Conservation (phyloP, 2,888 invertebrate species). For the Idaea aversata region DNA sequence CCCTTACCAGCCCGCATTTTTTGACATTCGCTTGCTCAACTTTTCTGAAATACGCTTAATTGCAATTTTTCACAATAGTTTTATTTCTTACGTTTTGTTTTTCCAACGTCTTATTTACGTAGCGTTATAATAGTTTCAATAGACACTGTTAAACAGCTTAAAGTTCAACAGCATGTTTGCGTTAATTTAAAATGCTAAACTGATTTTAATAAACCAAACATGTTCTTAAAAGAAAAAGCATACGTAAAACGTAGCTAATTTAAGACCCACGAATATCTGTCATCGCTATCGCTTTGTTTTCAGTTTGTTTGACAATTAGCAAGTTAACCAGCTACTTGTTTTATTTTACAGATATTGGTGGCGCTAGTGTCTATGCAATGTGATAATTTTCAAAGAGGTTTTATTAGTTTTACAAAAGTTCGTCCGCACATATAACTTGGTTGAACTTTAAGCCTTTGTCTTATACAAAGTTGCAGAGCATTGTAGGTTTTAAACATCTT, state of each 20-base stretch:
- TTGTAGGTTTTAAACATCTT: neutral
- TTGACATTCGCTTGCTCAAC: no score
- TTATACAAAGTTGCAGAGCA: neutral
- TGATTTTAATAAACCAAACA: neutral
- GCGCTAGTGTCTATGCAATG: neutral
- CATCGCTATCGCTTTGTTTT: constrained; percentile 14
- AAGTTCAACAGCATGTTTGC: neutral
- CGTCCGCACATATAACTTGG: neutral
- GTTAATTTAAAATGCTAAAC: neutral
- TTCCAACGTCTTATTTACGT: no score
- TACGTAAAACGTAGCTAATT: constrained; percentile 6
- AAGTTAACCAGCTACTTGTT: constrained; percentile 1
- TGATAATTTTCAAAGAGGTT: neutral
- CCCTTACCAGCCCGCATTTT: no score
- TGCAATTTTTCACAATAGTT: no score
- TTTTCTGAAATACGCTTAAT: no score
- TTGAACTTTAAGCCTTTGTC: neutral
- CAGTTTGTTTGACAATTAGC: neutral
- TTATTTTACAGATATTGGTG: constrained; percentile 9
- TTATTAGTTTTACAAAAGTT: constrained; percentile 8
- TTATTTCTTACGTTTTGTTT: no score
- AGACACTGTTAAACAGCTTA: no score
- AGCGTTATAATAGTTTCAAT: no score
- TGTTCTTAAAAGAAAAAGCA: neutral
- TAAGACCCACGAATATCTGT: constrained; percentile 19